phyloP scores from a whole-genome alignment of 1,140 invertebrate genomes.

The Drosophila rufa region DNA sequence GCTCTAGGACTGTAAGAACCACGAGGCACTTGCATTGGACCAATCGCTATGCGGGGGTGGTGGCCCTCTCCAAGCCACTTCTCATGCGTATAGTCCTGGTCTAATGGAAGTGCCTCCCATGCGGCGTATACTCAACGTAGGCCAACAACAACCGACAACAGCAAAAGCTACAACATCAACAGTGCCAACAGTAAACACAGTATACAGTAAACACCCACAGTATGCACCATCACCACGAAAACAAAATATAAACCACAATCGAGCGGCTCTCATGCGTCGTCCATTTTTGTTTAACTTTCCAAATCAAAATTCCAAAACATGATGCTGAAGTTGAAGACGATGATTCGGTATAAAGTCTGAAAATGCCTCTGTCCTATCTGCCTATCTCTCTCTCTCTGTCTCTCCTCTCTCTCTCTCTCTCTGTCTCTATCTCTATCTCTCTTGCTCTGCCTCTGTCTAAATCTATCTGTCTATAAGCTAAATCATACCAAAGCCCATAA shows the following conservation, averaged over 20 bases:
- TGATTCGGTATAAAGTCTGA: slow-evolving; percentile 59
- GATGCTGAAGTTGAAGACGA: slow-evolving; percentile 44
- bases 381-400: slow-evolving; percentile 37
- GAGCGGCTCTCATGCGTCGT: slow-evolving; percentile 63
- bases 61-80: not conserved
- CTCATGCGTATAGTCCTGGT: slow-evolving; percentile 50
- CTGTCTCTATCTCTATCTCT: slow-evolving; percentile 26
- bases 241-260: slow-evolving; percentile 33
- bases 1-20: slow-evolving; percentile 69
- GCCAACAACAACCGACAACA: slow-evolving; percentile 19
- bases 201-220: slow-evolving; percentile 9
- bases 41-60: slow-evolving; percentile 21
- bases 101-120: slow-evolving; percentile 50
- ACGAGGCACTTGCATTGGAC: slow-evolving; percentile 68
- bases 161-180: slow-evolving; percentile 37
- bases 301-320: slow-evolving; percentile 52
- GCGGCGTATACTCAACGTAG: slow-evolving; percentile 72
- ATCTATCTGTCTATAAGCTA: slow-evolving; percentile 60
- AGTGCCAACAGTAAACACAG: slow-evolving; percentile 17
- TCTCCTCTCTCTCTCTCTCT: slow-evolving; percentile 22
- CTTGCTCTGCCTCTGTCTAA: slow-evolving; percentile 40
- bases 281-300: slow-evolving; percentile 57
- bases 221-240: slow-evolving; percentile 26
- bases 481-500: slow-evolving; percentile 65
- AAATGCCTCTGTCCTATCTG: slow-evolving; percentile 43